Evolutionary conservation across 2,113 vertebrate genomes (phyloP).

Genomic region (Rhabdornis inornatus): DNA sequence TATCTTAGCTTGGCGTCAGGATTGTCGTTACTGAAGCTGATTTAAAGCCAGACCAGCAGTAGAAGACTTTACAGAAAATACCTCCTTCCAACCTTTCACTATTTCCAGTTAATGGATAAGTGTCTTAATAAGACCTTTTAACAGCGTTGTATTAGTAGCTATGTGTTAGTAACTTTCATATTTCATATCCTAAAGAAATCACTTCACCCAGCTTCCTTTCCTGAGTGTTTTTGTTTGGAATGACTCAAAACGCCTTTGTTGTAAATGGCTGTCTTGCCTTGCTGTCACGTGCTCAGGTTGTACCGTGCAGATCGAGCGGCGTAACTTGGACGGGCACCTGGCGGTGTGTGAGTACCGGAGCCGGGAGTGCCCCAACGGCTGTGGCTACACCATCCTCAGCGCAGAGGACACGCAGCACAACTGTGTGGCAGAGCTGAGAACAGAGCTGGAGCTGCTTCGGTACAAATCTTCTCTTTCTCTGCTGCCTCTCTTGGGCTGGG

Average conservation of each 20-base stretch:
- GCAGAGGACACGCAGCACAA: slow-evolving; percentile 80
- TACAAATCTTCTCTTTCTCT: slow-evolving; percentile 20
- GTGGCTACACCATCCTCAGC: slow-evolving; percentile 77
- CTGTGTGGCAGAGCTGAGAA: slow-evolving; percentile 83
- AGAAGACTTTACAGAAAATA: not conserved
- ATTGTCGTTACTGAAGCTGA: not conserved
- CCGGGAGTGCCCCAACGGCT: slow-evolving; percentile 81
- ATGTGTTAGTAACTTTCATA: accelerated
- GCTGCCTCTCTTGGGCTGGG: not conserved
- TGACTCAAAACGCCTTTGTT: not conserved
- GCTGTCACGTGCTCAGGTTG: slow-evolving; percentile 68
- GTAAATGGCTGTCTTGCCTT: not conserved
- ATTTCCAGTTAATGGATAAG: not conserved
- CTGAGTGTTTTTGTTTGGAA: not conserved
- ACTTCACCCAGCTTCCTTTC: not conserved
- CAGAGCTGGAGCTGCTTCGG: slow-evolving; percentile 85
- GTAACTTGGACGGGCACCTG: slow-evolving; percentile 78
- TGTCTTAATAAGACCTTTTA: not conserved
- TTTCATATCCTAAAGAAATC: not conserved
- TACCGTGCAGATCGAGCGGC: slow-evolving; percentile 76
- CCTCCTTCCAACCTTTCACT: not conserved
- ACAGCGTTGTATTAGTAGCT: not conserved
- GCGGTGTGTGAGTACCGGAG: slow-evolving; percentile 80
- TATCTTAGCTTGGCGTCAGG: not conserved
- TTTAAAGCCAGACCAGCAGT: not conserved